Conservation (phyloP, 2,888 invertebrate species). For the Thera obeliscata region DNA sequence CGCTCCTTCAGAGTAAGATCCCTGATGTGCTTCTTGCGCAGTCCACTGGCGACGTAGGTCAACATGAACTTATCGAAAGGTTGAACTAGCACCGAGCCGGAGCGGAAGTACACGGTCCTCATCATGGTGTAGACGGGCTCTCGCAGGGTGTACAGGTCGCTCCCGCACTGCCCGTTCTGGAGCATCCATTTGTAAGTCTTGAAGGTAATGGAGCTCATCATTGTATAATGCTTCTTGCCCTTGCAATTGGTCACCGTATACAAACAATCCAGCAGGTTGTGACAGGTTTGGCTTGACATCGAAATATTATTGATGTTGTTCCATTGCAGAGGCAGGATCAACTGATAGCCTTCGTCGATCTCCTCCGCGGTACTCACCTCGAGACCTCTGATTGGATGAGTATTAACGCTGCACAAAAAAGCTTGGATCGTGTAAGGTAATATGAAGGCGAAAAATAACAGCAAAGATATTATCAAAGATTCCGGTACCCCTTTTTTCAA, state of each 20-base stretch:
- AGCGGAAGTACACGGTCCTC: constrained; percentile 49
- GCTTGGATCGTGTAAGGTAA: constrained; percentile 51
- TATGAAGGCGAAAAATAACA: constrained; percentile 50
- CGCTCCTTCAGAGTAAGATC: constrained; percentile 36
- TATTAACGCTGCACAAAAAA: constrained; percentile 46
- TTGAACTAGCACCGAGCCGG: constrained; percentile 49
- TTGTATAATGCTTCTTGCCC: constrained; percentile 43
- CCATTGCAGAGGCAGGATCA: constrained; percentile 31
- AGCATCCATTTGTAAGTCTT: constrained; percentile 41
- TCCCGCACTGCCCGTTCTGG: constrained; percentile 42
- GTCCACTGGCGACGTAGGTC: constrained; percentile 39
- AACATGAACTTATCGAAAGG: constrained; percentile 34
- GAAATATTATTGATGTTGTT: neutral
- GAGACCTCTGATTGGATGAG: constrained; percentile 45
- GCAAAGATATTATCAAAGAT: constrained; percentile 40
- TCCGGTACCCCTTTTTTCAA: constrained; percentile 41
- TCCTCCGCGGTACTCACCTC: constrained; percentile 42
- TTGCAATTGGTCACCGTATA: constrained; percentile 32
- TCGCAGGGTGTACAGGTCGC: constrained; percentile 41
- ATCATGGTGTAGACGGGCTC: constrained; percentile 37
- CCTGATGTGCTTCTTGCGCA: constrained; percentile 36
- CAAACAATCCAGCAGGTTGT: constrained; percentile 46
- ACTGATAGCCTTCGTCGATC: constrained; percentile 29
- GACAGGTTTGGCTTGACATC: constrained; percentile 37
- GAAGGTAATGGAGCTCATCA: constrained; percentile 39